Conservation (phyloP, 2,888 invertebrate genomes). For the Drosophila algonquin region DNA sequence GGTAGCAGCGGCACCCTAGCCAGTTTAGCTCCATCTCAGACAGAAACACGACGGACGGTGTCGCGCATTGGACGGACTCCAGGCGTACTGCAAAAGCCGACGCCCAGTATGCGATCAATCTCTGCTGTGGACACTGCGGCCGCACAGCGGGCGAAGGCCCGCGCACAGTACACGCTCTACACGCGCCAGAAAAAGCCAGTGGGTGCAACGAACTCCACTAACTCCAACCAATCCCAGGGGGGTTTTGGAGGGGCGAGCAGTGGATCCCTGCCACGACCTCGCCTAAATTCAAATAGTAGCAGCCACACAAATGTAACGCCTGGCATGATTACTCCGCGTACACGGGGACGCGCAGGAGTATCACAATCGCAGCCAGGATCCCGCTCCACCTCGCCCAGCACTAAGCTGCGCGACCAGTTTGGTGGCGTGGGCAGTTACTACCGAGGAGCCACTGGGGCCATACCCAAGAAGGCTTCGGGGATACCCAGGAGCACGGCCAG, state of each 20-base stretch:
- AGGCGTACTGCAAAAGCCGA: slow-evolving; percentile 73
- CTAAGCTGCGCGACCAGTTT: slow-evolving; percentile 90
- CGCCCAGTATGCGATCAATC: slow-evolving; percentile 90
- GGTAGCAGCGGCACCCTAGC: slow-evolving; percentile 26
- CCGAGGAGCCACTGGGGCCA: slow-evolving; percentile 83
- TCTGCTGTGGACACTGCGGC: slow-evolving; percentile 97
- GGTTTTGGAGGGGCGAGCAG: slow-evolving; percentile 40
- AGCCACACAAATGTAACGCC: slow-evolving; percentile 64
- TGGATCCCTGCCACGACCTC: slow-evolving; percentile 78
- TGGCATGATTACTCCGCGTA: slow-evolving; percentile 64
- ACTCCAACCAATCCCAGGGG: slow-evolving; percentile 18
- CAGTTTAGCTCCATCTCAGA: slow-evolving; percentile 41
- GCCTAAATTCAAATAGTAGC: slow-evolving; percentile 63
- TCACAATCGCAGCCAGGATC: slow-evolving; percentile 98
- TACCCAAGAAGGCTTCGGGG: slow-evolving; percentile 89
- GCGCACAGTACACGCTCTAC: slow-evolving; percentile 92
- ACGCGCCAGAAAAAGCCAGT: slow-evolving; percentile 87
- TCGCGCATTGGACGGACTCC: slow-evolving; percentile 77
- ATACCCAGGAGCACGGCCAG: slow-evolving; percentile 89
- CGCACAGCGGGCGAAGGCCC: slow-evolving; percentile 93
- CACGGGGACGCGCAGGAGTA: slow-evolving; percentile 89
- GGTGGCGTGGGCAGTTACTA: slow-evolving; percentile 76
- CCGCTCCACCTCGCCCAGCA: slow-evolving; percentile 96
- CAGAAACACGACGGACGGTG: slow-evolving; percentile 69
- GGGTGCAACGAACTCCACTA: slow-evolving; percentile 42